Base-by-base conservation (phyloP, 1,140 invertebrate genomes). In the Drosophila funebris region DNA sequence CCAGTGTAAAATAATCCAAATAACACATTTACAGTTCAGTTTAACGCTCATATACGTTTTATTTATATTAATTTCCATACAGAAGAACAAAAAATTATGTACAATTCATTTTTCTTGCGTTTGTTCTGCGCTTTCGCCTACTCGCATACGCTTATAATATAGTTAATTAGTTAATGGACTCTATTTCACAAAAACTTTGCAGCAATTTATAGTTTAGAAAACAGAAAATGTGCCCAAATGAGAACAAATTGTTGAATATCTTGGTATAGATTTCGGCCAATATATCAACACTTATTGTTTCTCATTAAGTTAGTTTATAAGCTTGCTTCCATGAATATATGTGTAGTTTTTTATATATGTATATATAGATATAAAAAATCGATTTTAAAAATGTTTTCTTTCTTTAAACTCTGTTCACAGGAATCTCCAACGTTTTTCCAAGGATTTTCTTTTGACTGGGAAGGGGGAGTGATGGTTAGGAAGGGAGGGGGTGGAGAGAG, bases 61-160 rank as follows among this genome's bases (percentile, higher is more conserved):
- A 87, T 87, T 87, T 75, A 60, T 81, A 81, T 78, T 63, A 52
- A 62, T 85, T 72, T 82, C 53, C 78, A 76, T 85, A 87, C 43
- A 78, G 77, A 78, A 87, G 83, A 87, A 85, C 74, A 82, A 87
- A 85, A 85, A 78, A 68, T 75, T 85, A 85, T 85, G 79, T 85
- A 85, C 82, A 48, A 24, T 63, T 57, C 3, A n/a, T 54, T 33
- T 43, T 46, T 46, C 24, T 31, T 33, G 29, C 56, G 33, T 57
- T 33, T 69, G 24, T 36, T 13, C 31, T 56, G 36, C 50, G 22
- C 37, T 18, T 24, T 16, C 31, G 14, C 53, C 67, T 54, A 9
- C 52, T 56, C 31, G 31, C 36, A 52, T 50, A 7, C 62, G 62
- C 53, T 67, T 72, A 58, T 16, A 52, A 58, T 43, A 58, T 52